Evolutionary conservation across 2,888 invertebrate species (phyloP).

Genomic region (Thereva nobilitata): DNA sequence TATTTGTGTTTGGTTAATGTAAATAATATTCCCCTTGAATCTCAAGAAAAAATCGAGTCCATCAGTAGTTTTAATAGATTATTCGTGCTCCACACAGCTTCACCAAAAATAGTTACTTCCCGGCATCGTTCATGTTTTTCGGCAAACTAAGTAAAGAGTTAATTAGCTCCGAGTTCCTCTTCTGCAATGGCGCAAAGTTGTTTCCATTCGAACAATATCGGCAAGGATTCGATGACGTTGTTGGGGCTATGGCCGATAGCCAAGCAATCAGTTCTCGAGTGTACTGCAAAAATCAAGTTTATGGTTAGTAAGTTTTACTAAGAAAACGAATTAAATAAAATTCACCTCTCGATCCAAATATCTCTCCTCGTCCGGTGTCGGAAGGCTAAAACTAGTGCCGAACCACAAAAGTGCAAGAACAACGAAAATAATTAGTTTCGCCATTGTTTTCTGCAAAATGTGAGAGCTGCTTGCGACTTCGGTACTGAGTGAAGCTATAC

Average conservation of each 20-base stretch:
- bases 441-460: constrained; percentile 1
- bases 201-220: constrained; percentile 45
- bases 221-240: constrained; percentile 46
- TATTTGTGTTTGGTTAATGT: too few relatives aligned
- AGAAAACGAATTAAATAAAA: constrained; percentile 5
- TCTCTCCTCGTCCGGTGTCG: constrained; percentile 54
- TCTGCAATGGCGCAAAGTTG: constrained; percentile 55
- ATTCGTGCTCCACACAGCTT: neutral
- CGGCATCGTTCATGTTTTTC: constrained; percentile 74
- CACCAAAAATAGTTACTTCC: constrained; percentile 59
- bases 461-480: too few relatives aligned
- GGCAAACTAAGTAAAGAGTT: constrained; percentile 77
- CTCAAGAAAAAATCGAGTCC: too few relatives aligned
- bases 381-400: constrained; percentile 42
- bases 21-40: too few relatives aligned
- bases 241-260: constrained; percentile 50
- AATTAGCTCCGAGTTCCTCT: constrained; percentile 73
- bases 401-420: neutral
- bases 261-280: constrained; percentile 52
- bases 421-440: constrained; percentile 7
- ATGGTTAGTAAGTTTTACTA: neutral
- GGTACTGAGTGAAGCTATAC: too few relatives aligned
- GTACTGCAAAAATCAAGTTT: constrained; percentile 43
- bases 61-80: too few relatives aligned
- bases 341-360: constrained; percentile 54